Conservation (phyloP, 1,140 invertebrate species). For the Megalopta genalis region DNA sequence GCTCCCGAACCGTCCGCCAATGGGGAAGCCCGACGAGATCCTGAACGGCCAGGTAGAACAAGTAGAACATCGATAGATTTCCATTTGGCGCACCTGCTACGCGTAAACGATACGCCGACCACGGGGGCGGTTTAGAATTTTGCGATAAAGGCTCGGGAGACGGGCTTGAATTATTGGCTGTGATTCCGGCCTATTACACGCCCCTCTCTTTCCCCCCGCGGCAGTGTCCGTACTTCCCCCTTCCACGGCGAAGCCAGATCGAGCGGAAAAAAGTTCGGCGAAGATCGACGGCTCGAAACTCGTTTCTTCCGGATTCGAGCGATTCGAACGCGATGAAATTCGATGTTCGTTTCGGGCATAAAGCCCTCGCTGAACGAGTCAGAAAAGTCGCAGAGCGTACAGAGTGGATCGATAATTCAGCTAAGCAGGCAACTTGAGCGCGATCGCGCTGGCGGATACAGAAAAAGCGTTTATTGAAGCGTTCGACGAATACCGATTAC, state of each 20-base stretch:
- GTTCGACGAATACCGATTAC: slow-evolving; percentile 27
- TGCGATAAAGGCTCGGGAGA: slow-evolving; percentile 6
- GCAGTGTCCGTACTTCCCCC: background rate
- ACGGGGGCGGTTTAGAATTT: slow-evolving; percentile 36
- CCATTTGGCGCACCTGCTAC: slow-evolving; percentile 47
- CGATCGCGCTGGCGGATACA: slow-evolving; percentile 14
- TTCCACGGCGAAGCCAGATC: background rate
- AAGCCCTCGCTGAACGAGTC: too few relatives aligned
- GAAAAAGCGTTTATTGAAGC: slow-evolving; percentile 20
- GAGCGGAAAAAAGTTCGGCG: background rate
- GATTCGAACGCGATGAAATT: background rate
- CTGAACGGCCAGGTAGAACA: slow-evolving; percentile 26
- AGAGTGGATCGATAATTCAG: slow-evolving; percentile 25
- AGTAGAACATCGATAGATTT: slow-evolving; percentile 39
- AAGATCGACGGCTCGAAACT: background rate
- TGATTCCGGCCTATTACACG: slow-evolving; percentile 29
- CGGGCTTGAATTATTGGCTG: slow-evolving; percentile 39
- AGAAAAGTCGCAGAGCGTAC: background rate
- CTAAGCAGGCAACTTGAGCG: slow-evolving; percentile 15
- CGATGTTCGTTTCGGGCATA: background rate
- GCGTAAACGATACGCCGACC: slow-evolving; percentile 43
- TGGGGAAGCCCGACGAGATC: slow-evolving; percentile 34
- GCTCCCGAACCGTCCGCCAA: slow-evolving; percentile 15
- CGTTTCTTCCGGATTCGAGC: background rate
- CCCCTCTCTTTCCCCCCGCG: background rate